phyloP scores from a whole-genome alignment of 2,888 invertebrate species.

The Trissolcus japonicus region DNA sequence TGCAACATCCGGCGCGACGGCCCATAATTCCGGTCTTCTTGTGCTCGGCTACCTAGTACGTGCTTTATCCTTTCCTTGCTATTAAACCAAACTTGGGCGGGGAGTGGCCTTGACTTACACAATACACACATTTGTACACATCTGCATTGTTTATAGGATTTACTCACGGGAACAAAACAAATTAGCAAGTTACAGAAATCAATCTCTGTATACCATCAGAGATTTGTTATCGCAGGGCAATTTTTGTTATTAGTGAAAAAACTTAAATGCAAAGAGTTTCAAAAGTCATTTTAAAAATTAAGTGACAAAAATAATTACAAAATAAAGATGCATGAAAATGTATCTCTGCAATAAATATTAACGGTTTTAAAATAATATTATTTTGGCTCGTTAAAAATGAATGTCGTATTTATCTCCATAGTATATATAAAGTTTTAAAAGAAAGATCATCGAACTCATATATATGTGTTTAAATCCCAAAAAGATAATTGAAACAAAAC shows the following conservation, averaged over 20 bases:
- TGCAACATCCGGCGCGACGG: slow-evolving; percentile 71
- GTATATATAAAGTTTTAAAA: no score
- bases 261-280: no score
- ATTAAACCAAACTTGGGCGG: slow-evolving; percentile 36
- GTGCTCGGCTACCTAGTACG: slow-evolving; percentile 23
- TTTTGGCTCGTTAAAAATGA: no score
- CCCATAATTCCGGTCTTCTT: slow-evolving; percentile 73
- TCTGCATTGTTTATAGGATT: slow-evolving; percentile 9
- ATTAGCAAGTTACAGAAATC: slow-evolving; percentile 13
- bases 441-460: no score
- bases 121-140: slow-evolving; percentile 21
- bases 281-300: no score
- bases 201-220: slow-evolving; percentile 2
- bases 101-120: slow-evolving; percentile 46
- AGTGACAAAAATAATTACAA: no score
- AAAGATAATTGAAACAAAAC: slow-evolving; percentile 7
- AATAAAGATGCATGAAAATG: no score
- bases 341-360: no score
- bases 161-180: slow-evolving; percentile 13
- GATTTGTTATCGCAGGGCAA: no score
- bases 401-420: no score
- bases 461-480: background rate
- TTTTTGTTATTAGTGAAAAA: no score
- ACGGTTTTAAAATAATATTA: no score
- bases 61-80: slow-evolving; percentile 29